Evolutionary conservation across 2,888 invertebrate species (phyloP).

Genomic region (Agrotis segetum): DNA sequence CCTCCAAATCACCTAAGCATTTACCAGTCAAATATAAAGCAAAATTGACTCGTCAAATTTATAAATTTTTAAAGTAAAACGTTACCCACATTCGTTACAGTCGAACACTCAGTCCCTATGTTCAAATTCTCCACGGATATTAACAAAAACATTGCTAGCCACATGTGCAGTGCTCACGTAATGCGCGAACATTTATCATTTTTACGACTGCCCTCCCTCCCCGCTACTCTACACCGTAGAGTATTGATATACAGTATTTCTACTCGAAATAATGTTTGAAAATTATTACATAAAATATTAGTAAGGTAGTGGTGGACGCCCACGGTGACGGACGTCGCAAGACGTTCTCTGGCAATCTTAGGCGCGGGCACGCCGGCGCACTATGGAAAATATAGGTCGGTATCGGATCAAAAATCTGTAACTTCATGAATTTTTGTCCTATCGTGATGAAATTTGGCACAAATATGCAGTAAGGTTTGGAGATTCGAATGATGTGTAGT

Average conservation of each 20-base stretch:
- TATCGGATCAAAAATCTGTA: too few species aligned
- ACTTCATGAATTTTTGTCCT: too few species aligned
- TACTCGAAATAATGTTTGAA: not conserved
- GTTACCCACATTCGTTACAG: slow-evolving; percentile 8
- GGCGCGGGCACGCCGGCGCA: too few species aligned
- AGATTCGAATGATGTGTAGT: too few species aligned
- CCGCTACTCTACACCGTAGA: not conserved
- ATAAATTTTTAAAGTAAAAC: slow-evolving; percentile 4
- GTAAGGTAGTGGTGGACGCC: too few species aligned
- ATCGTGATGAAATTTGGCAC: too few species aligned
- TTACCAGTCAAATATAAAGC: not conserved
- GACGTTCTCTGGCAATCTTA: too few species aligned
- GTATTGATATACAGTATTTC: slow-evolving; percentile 1
- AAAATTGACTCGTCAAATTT: not conserved
- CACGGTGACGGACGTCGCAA: too few species aligned
- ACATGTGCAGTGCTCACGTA: slow-evolving; percentile 66
- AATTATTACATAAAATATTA: not conserved
- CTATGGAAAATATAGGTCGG: too few species aligned
- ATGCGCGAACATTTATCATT: slow-evolving; percentile 70
- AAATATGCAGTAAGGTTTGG: too few species aligned
- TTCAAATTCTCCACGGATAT: slow-evolving; percentile 63
- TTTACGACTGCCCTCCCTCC: slow-evolving; percentile 62
- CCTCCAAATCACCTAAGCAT: not conserved
- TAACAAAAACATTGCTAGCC: slow-evolving; percentile 66
- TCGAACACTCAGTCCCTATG: slow-evolving; percentile 59